Conservation (phyloP, 2,113 vertebrate species). For the Calyptommatus sinebrachiatus region DNA sequence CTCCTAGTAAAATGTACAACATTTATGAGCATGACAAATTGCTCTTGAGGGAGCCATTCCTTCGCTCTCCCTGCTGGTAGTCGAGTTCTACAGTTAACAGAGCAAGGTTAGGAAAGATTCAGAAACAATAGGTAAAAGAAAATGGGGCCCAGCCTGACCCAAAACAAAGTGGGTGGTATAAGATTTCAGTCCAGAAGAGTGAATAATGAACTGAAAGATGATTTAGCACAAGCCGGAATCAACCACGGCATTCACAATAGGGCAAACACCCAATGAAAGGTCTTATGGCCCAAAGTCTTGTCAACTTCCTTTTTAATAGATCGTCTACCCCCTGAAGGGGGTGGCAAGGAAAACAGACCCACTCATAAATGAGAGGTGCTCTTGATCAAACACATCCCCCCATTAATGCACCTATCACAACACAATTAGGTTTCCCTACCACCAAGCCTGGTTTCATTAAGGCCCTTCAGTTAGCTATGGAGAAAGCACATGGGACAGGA, state of each 20-base stretch:
- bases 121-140: constrained; percentile 68
- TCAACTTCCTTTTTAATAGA: constrained; percentile 55
- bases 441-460: constrained; percentile 25
- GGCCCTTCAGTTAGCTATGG: neutral
- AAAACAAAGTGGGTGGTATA: constrained; percentile 71
- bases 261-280: constrained; percentile 56
- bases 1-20: constrained; percentile 70
- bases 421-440: constrained; percentile 37
- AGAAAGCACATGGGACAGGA: neutral
- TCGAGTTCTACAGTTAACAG: constrained; percentile 58
- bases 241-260: constrained; percentile 62
- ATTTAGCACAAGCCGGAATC: constrained; percentile 66
- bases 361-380: constrained; percentile 35
- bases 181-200: constrained; percentile 57
- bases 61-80: constrained; percentile 68
- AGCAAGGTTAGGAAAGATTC: constrained; percentile 59
- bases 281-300: constrained; percentile 47
- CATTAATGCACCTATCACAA: constrained; percentile 38
- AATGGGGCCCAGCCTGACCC: constrained; percentile 55
- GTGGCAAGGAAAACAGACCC: neutral
- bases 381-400: constrained; percentile 65
- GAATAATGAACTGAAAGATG: constrained; percentile 71
- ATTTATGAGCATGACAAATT: constrained; percentile 75
- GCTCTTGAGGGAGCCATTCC: constrained; percentile 69
- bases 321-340: constrained; percentile 7